phyloP scores from a whole-genome alignment of 2,797 vertebrate species.

The Botia kubotai region DNA sequence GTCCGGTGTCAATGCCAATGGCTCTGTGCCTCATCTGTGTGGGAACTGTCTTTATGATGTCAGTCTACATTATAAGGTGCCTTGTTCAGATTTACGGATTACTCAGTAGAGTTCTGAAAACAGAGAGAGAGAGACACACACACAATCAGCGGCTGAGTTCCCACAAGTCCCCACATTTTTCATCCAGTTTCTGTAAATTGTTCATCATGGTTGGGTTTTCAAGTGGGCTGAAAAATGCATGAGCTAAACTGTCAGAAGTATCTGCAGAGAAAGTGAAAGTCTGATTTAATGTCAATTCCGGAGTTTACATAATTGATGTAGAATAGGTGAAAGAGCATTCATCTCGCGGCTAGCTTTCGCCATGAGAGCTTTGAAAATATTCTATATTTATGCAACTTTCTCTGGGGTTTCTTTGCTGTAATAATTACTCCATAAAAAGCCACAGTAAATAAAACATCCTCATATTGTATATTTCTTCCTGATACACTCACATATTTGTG shows the following conservation, averaged over 20 bases:
- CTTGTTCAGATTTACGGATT: background rate
- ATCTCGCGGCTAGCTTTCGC: conserved; percentile 29
- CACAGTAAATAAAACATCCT: background rate
- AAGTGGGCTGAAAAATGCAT: conserved; percentile 52
- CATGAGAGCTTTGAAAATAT: conserved; percentile 2
- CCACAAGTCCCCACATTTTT: conserved; percentile 24
- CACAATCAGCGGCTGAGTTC: conserved; percentile 4
- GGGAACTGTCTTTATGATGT: background rate
- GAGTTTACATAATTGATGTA: conserved; percentile 60
- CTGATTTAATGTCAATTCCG: conserved; percentile 57
- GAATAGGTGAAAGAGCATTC: conserved; percentile 48
- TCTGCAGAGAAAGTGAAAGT: conserved; percentile 42
- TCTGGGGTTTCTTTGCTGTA: background rate
- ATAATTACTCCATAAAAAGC: background rate
- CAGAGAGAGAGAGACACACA: background rate
- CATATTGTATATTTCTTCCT: background rate
- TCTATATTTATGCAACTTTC: background rate
- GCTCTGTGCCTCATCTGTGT: no score
- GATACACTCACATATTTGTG: background rate
- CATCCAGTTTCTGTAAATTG: conserved; percentile 37
- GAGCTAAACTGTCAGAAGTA: conserved; percentile 47
- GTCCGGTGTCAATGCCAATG: background rate
- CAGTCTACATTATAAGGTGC: conserved; percentile 21
- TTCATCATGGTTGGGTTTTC: conserved; percentile 29
- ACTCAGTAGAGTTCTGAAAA: conserved; percentile 1